phyloP scores from a whole-genome alignment of 2,797 vertebrate species.

The Gorsachius magnificus region DNA sequence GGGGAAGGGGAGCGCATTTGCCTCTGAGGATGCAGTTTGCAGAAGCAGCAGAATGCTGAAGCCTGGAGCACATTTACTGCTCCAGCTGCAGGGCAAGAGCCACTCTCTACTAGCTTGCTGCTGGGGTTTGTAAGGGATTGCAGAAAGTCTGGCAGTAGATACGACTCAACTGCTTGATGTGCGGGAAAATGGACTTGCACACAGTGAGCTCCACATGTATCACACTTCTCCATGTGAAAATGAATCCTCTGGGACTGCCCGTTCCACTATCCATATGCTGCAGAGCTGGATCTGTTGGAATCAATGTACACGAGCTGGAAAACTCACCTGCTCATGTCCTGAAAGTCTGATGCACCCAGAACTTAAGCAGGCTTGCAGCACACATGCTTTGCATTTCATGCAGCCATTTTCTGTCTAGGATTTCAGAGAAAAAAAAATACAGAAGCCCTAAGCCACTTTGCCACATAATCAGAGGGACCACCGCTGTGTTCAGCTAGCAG shows the following conservation, averaged over 20 bases:
- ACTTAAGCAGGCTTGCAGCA: neutral
- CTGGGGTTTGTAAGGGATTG: neutral
- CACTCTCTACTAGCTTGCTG: neutral
- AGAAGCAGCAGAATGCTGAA: neutral
- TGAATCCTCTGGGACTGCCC: neutral
- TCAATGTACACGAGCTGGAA: neutral
- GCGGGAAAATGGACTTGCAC: neutral
- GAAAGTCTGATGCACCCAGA: neutral
- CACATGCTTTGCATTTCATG: neutral
- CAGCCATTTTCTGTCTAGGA: neutral
- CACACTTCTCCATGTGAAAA: neutral
- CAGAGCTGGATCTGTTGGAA: neutral
- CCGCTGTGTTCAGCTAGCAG: neutral
- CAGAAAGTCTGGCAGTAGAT: neutral
- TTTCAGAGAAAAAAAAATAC: neutral
- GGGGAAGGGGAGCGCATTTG: neutral
- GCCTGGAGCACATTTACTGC: neutral
- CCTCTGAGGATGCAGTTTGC: neutral
- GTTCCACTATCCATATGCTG: neutral
- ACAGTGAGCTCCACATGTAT: neutral
- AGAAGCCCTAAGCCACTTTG: neutral
- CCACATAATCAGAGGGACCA: neutral
- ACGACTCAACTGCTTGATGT: neutral
- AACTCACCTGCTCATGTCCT: neutral
- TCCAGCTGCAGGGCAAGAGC: neutral